These are phyloP conservation scores for Platynereis dumerilii DNA, from an alignment of 2,888 invertebrate genomes.

Conservation along the genomic window DNA sequence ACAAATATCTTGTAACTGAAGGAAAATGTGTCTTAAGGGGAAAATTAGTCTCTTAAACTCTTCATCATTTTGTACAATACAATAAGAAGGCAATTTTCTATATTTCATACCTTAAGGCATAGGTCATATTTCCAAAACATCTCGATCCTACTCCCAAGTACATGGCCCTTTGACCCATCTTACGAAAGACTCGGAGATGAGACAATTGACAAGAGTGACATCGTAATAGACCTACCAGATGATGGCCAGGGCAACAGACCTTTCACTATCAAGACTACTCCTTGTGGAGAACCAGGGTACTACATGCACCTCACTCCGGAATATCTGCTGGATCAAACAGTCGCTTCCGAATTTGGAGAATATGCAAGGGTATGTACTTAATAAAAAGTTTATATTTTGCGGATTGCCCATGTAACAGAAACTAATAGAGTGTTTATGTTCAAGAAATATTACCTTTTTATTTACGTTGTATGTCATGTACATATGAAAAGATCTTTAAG, in stretches of 20 bases:
- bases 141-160: constrained; percentile 70
- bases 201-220: constrained; percentile 64
- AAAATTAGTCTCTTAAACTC: too few relatives aligned
- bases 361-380: constrained; percentile 8
- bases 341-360: constrained; percentile 13
- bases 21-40: too few relatives aligned
- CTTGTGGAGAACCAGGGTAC: constrained; percentile 48
- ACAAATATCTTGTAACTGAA: too few relatives aligned
- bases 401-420: too few relatives aligned
- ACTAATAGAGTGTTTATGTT: too few relatives aligned
- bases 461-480: too few relatives aligned
- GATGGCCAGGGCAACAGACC: constrained; percentile 28
- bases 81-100: too few relatives aligned
- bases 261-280: constrained; percentile 43
- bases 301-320: constrained; percentile 47
- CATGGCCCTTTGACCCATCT: constrained; percentile 63
- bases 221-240: constrained; percentile 66
- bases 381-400: too few relatives aligned
- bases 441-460: too few relatives aligned
- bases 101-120: too few relatives aligned
- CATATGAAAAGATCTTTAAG: too few relatives aligned
- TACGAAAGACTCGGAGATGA: constrained; percentile 33
- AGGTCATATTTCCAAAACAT: constrained; percentile 67
- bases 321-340: constrained; percentile 40
- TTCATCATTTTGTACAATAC: too few relatives aligned